Base-by-base conservation (phyloP, 92 coral and sea anemone genomes). In the Bergia sp. region DNA sequence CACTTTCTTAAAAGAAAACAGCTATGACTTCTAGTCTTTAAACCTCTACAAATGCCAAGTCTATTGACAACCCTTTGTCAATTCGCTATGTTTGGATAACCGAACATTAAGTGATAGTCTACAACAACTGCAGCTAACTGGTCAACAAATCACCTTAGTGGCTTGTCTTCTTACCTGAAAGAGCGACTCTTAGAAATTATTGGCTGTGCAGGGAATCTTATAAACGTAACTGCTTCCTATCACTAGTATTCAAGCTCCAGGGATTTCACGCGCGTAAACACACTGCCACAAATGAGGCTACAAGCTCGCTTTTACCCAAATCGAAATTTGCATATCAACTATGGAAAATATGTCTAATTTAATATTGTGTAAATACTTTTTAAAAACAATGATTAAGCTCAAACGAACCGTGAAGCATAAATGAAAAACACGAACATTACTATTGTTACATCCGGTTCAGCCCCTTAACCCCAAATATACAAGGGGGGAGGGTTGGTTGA, bases 321-420 rank as follows among this genome's bases (percentile, higher is more conserved):
- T 73, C 1, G n/a, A 73, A 61, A 61, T 61, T 61, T 61, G 69
- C 29, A 61, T 61, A 18, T 20, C 43, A 36, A 21, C 40, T 73
- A 73, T 73, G 39, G 77, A 23, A 73, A 29, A 11, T 10, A 73
- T 23, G 69, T 16, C 41, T 73, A 36, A 36, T 73, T 73, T 0
- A 73, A 7, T 73, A 73, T 73, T 73, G 77, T 38, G n/a, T 12
- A 53, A 53, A 8, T 53, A 45, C 2, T 0, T 4, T 73, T 73
- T 37, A 37, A 36, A 38, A 73, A 73, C 15, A 73, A 73, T 73
- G 42, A 73, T 37, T 39, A 71, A 42, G 77, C 77, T 73, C 18
- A 73, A 73, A 73, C 8, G 77, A 73, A 73, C 77, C 77, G 15
- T 73, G 77, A 73, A 73, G 77, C 77, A 73, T 36, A 16, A 73